phyloP scores from a whole-genome alignment of 2,888 invertebrate genomes.

The Cenopis cana region DNA sequence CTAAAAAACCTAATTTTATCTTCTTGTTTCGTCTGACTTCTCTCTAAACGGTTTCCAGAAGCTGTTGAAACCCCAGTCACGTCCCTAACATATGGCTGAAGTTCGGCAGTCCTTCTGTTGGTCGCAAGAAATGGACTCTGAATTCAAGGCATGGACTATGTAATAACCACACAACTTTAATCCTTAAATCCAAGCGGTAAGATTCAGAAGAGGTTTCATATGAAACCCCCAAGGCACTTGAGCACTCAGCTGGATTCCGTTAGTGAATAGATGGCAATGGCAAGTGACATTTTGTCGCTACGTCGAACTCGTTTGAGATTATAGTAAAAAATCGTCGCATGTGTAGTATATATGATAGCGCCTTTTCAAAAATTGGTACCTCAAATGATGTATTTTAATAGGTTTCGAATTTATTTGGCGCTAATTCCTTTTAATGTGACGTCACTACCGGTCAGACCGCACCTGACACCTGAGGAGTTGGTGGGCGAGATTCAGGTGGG shows the following conservation, averaged over 20 bases:
- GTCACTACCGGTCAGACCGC: no score
- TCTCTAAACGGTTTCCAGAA: conserved; percentile 16
- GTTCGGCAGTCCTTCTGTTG: conserved; percentile 34
- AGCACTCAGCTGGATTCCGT: conserved; percentile 32
- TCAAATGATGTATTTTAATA: no score
- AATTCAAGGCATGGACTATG: conserved; percentile 19
- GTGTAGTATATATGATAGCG: no score
- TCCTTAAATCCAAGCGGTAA: not conserved
- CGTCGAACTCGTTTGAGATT: conserved; percentile 14
- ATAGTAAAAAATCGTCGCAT: not conserved
- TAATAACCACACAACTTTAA: not conserved
- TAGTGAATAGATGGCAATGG: conserved; percentile 38
- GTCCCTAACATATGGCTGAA: conserved; percentile 34
- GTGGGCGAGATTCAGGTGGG: no score
- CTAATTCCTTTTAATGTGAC: no score
- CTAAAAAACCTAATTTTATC: conserved; percentile 2
- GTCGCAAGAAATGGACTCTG: conserved; percentile 30
- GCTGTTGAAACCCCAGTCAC: conserved; percentile 31
- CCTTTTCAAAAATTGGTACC: no score
- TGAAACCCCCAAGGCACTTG: conserved; percentile 10
- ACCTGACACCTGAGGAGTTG: no score
- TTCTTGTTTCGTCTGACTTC: conserved; percentile 9
- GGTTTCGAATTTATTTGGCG: no score
- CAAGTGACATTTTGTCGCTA: conserved; percentile 34
- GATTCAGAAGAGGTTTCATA: not conserved